Conservation (phyloP, 2,888 invertebrate species). For the Nomada fucata region DNA sequence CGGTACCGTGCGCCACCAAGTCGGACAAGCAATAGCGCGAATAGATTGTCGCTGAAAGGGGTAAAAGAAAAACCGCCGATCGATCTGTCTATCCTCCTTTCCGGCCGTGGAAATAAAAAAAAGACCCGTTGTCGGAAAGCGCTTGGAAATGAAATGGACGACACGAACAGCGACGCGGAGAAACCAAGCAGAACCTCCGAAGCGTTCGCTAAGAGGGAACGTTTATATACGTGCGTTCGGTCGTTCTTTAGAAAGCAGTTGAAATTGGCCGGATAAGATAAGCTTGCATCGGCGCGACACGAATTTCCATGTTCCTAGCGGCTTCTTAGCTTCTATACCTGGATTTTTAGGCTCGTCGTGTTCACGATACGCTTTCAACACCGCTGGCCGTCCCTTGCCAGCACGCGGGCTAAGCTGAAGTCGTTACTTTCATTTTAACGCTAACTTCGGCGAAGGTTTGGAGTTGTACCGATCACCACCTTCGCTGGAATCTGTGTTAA, state of each 20-base stretch:
- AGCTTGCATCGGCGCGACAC: background rate
- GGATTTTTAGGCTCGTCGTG: background rate
- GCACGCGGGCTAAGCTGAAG: background rate
- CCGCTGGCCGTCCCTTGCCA: background rate
- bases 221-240: background rate
- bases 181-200: background rate
- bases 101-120: background rate
- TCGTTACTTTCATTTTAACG: background rate
- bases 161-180: background rate
- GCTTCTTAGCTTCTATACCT: constrained; percentile 11
- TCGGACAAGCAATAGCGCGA: constrained; percentile 56
- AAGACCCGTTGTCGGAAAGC: constrained; percentile 5
- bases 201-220: background rate
- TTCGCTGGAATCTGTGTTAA: too few relatives aligned
- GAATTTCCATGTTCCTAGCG: constrained; percentile 5
- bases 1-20: constrained; percentile 53
- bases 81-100: constrained; percentile 38
- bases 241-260: constrained; percentile 19
- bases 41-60: constrained; percentile 51
- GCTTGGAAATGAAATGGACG: constrained; percentile 11
- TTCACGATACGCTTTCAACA: background rate
- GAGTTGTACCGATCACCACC: too few relatives aligned
- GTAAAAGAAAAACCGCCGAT: constrained; percentile 38
- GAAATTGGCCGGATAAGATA: constrained; percentile 24
- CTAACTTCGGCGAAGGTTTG: too few relatives aligned